Base-by-base conservation (phyloP, 1,140 invertebrate species). In the Hylaeus anthracinus region DNA sequence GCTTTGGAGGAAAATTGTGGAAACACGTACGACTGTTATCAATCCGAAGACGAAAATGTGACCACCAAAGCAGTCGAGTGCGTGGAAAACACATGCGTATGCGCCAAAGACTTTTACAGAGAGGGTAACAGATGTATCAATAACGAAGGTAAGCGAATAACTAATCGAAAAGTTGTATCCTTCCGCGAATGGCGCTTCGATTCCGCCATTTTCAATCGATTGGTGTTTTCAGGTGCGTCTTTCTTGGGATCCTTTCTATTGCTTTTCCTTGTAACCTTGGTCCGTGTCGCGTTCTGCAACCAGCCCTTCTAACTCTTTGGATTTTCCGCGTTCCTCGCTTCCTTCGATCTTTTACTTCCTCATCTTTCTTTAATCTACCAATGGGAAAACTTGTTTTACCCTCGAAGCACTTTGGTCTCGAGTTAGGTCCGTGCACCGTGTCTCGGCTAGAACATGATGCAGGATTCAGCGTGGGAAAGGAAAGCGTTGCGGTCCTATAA, bases 1-100 rank as follows among this genome's bases (percentile, higher is more conserved):
- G 85, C 0, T 1, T 12, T 87, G 9, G 85, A 51, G 3, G 73
- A 82, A 0, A 14, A 41, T 0, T 87, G 86, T 43, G 69, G 1
- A 0, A 60, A 71, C 14, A 48, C 39, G 60, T 84, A 81, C 48
- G 85, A 87, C 1, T 87, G 86, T 72, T 86, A 87, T 3, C 82
- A 84, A n/a, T 3, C 3, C 1, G 73, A 65, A 12, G n/a, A 84
- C 3, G 37, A n/a, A 3, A 83, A 58, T 3, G 14, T n/a, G 26
- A 5, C 63, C 43, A 1, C 9, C 37, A 81, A 70, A 10, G 48
- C 72, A 9, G 0, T 86, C 9, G 39, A 0, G 5, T 87, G 86
- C n/a, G 1, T 15, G 4, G 37, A 9, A 2, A 84, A 72, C 3
- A 26, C 9, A 10, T 87, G 86, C 58, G 64, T 56, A 0, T 87